phyloP scores from a whole-genome alignment of 2,888 invertebrate species.

The Chouioia cunea region DNA sequence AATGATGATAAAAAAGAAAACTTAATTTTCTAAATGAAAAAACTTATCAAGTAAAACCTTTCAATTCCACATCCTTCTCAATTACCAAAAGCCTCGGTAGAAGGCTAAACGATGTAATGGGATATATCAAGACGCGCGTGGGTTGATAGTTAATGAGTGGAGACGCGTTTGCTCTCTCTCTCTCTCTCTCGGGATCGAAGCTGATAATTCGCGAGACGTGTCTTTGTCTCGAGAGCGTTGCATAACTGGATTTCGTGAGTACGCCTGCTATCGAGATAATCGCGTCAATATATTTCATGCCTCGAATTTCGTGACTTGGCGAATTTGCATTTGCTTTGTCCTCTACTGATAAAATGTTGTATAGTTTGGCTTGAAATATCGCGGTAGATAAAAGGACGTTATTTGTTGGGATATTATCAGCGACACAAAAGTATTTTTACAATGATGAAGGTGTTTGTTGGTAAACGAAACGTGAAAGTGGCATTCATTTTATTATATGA shows the following conservation, averaged over 20 bases:
- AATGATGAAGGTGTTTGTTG: too few relatives aligned
- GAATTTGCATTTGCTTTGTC: neutral
- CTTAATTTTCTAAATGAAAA: neutral
- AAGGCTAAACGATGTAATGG: neutral
- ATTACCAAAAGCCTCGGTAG: neutral
- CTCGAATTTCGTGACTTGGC: neutral
- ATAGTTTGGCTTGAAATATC: too few relatives aligned
- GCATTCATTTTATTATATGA: too few relatives aligned
- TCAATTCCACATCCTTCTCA: too few relatives aligned
- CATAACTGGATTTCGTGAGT: too few relatives aligned
- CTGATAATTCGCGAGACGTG: slow-evolving; percentile 6
- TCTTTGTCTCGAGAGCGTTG: neutral
- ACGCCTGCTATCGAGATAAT: slow-evolving; percentile 31
- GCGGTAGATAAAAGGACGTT: too few relatives aligned
- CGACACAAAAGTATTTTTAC: too few relatives aligned
- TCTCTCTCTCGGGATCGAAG: too few relatives aligned
- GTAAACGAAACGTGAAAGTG: too few relatives aligned
- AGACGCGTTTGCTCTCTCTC: too few relatives aligned
- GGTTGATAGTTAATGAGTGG: slow-evolving; percentile 12
- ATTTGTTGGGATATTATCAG: too few relatives aligned
- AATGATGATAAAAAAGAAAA: neutral
- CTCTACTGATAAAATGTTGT: slow-evolving; percentile 9
- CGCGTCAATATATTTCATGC: slow-evolving; percentile 27
- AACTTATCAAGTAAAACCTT: too few relatives aligned
- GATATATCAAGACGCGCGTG: slow-evolving; percentile 3